Base-by-base conservation (phyloP, 2,797 vertebrate genomes). In the Peromyscus aztecus region DNA sequence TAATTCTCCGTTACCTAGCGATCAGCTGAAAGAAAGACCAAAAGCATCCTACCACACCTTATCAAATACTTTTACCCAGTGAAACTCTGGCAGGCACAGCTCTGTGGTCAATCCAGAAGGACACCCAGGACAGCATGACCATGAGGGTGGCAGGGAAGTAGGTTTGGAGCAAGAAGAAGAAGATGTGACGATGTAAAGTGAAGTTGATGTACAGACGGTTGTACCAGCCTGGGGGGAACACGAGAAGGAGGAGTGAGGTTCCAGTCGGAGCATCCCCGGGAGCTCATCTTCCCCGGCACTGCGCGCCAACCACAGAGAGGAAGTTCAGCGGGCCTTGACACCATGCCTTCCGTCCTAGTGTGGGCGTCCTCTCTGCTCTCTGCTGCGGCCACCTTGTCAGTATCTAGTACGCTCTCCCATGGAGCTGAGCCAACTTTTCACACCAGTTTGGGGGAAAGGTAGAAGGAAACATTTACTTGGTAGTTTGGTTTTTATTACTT, bases 121-220 rank as follows among this genome's bases (percentile, higher is more conserved):
- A 99, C 93, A 99, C 99, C 99, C 99, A 99, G 97, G 99, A 99
- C 97, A 99, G 89, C 99, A 99, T 99, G 98, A 99, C 99, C 99
- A 99, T 99, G 85, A 99, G 98, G 0, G 99, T 99, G 61, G 99
- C 99, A 0, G 99, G 99, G 89, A 99, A 99, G 94, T 99, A 99
- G 23, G 99, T 99, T 98, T 99, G 99, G 49, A 99, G 99, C 98
- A 99, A 98, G 98, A 99, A 99, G 97, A 99, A 99, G 98, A 99
- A 99, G 98, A 99, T 99, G 98, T 99, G 99, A 7, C 99, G 99
- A 7, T 98, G 99, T 95, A 99, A 98, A 0, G 99, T 99, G 98
- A 99, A 99, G 98, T 99, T 99, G 98, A 99, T 99, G 95, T 99
- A 99, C 83, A 99, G 99, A 46, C 99, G 99, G 97, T 99, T 99